Conservation (phyloP, 37 sponge, comb jelly and placozoan genomes). For the Haliclona indistincta region DNA sequence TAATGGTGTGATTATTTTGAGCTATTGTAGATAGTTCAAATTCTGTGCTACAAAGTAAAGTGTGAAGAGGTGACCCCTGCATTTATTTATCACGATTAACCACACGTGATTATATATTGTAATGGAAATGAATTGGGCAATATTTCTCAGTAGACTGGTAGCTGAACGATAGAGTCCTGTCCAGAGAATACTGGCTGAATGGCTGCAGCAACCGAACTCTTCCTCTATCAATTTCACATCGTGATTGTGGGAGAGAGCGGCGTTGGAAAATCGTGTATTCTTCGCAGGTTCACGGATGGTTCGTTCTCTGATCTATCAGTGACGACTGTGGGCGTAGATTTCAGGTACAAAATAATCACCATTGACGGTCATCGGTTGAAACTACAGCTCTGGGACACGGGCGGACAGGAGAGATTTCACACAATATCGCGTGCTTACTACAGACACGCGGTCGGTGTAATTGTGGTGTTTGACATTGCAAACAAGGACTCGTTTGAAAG, state of each 20-base stretch:
- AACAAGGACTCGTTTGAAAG: slow-evolving; percentile 63
- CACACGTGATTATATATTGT: no score
- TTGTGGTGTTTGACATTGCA: slow-evolving; percentile 88
- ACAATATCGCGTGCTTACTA: slow-evolving; percentile 91
- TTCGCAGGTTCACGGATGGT: slow-evolving; percentile 76
- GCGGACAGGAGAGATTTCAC: slow-evolving; percentile 90
- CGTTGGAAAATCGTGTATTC: slow-evolving; percentile 86
- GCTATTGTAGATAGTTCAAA: no score
- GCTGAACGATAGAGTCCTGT: no score
- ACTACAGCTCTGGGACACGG: slow-evolving; percentile 96
- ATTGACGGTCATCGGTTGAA: slow-evolving; percentile 71
- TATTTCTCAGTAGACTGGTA: no score
- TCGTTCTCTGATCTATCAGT: slow-evolving; percentile 47
- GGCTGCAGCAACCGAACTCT: slow-evolving; percentile 15
- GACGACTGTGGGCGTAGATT: slow-evolving; percentile 93
- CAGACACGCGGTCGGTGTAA: slow-evolving; percentile 83
- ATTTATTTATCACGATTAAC: no score
- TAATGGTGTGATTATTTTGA: no score
- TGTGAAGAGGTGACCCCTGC: no score
- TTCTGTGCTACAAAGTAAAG: no score
- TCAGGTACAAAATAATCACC: slow-evolving; percentile 75
- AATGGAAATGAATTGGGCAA: no score
- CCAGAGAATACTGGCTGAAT: no score
- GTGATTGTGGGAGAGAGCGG: slow-evolving; percentile 86
- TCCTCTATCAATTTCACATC: slow-evolving; percentile 83